Percentiles rank a stretch among this genome's conserved stretches.
phyloP scores from a whole-genome alignment of 2,888 invertebrate species.

The Ormia ochracea region DNA sequence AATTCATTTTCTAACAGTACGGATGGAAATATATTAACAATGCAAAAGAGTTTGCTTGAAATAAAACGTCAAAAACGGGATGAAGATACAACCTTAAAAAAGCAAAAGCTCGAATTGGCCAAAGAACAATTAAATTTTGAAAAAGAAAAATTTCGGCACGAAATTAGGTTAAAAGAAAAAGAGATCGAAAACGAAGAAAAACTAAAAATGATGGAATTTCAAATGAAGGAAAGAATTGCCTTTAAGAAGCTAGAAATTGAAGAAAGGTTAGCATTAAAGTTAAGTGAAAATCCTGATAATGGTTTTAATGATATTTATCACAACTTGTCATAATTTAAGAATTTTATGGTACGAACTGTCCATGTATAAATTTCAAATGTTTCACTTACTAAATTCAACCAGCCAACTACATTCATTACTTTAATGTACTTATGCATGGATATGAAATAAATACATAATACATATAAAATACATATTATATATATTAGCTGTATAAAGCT shows the following conservation, averaged over 20 bases:
- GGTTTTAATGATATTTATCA: conserved; percentile 22
- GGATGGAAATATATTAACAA: not conserved
- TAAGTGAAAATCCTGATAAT: not conserved
- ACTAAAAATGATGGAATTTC: conserved; percentile 34
- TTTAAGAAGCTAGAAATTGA: conserved; percentile 33
- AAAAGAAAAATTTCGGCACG: conserved; percentile 35
- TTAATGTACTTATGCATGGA: no score
- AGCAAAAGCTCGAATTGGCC: conserved; percentile 22
- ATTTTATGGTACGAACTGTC: not conserved
- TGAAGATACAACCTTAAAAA: not conserved
- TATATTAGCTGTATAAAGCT: no score
- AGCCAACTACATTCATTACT: not conserved
- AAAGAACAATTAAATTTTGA: conserved; percentile 31
- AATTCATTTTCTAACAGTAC: conserved; percentile 23
- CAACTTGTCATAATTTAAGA: not conserved
- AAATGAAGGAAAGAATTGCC: conserved; percentile 49
- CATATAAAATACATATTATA: no score
- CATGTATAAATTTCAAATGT: not conserved
- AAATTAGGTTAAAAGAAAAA: conserved; percentile 27
- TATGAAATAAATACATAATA: no score
- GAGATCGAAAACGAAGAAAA: conserved; percentile 31
- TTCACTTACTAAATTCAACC: not conserved
- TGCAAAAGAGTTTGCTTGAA: not conserved
- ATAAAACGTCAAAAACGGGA: not conserved
- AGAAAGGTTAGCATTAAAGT: not conserved